phyloP scores from a whole-genome alignment of 2,888 invertebrate species.

The Lochmaea crataegi region DNA sequence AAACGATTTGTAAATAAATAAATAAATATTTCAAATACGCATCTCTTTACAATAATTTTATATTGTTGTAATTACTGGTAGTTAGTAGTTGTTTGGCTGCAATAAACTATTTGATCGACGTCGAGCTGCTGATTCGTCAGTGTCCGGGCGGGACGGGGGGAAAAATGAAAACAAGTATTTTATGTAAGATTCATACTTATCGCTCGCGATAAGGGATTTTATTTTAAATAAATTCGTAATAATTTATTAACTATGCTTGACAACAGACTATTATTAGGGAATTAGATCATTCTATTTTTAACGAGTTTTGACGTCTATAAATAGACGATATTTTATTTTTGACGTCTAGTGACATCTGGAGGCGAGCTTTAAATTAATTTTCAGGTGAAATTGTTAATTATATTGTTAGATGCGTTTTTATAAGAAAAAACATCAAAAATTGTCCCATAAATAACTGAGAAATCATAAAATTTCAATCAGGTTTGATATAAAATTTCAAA shows the following conservation, averaged over 20 bases:
- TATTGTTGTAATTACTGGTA: too few species aligned
- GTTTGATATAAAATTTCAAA: too few species aligned
- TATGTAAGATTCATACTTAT: constrained; percentile 41
- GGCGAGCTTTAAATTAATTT: too few species aligned
- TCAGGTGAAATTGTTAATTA: too few species aligned
- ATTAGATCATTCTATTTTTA: background rate
- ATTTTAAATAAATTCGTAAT: constrained; percentile 19
- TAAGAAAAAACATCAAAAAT: too few species aligned
- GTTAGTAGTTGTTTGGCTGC: background rate
- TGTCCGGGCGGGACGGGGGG: background rate
- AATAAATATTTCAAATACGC: background rate
- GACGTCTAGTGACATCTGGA: too few species aligned
- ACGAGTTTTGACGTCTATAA: too few species aligned
- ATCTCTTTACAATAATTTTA: too few species aligned
- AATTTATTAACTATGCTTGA: background rate
- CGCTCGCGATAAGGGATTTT: constrained; percentile 32
- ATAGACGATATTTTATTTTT: too few species aligned
- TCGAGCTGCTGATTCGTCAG: background rate
- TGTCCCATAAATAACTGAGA: too few species aligned
- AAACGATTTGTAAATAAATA: constrained; percentile 9
- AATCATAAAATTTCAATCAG: too few species aligned
- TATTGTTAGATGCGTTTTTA: too few species aligned
- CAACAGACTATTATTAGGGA: constrained; percentile 7
- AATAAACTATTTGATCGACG: background rate
- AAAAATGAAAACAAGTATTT: constrained; percentile 5